These are phyloP conservation scores for Kryptolebias ocellatus DNA, from an alignment of 2,797 vertebrate species.

Conservation along the genomic window DNA sequence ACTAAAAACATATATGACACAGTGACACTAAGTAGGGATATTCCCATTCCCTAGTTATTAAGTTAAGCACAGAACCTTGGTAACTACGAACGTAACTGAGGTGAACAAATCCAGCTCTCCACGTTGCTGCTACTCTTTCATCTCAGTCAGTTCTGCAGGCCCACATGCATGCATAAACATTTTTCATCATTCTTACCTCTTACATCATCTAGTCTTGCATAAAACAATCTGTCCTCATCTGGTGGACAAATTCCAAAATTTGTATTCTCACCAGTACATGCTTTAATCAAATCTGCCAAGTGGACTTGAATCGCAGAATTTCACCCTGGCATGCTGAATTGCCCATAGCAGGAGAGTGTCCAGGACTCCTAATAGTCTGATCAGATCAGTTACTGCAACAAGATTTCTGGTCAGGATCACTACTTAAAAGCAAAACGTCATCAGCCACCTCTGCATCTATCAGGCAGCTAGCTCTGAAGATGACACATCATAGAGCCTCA, in stretches of 20 bases:
- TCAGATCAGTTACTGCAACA: slow-evolving; percentile 36
- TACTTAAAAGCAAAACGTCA: slow-evolving; percentile 51
- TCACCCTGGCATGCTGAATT: slow-evolving; percentile 1
- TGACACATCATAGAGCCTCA: slow-evolving; percentile 44
- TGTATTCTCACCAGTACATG: slow-evolving; percentile 22
- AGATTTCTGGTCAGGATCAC: slow-evolving; percentile 42
- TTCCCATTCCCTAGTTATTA: too few relatives aligned
- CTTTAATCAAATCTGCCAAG: slow-evolving; percentile 27
- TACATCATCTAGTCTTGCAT: not conserved
- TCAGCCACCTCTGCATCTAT: slow-evolving; percentile 29
- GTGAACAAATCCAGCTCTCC: slow-evolving; percentile 4
- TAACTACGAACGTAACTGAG: slow-evolving; percentile 49
- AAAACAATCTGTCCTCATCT: slow-evolving; percentile 8
- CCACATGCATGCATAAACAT: not conserved
- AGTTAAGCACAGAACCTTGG: slow-evolving; percentile 23
- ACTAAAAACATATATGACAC: too few relatives aligned
- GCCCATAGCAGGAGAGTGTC: slow-evolving; percentile 6
- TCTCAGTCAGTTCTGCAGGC: slow-evolving; percentile 9
- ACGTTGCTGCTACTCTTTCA: slow-evolving; percentile 1
- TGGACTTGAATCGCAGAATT: slow-evolving; percentile 13
- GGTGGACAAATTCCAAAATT: slow-evolving; percentile 23
- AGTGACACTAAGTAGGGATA: too few relatives aligned
- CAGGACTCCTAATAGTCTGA: slow-evolving; percentile 42
- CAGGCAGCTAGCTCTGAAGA: slow-evolving; percentile 28
- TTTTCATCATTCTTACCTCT: slow-evolving; percentile 4